Evolutionary conservation across 53 echinoderm and acorn worm genomes (phyloP), one percentile per base, ranked within the genome.

Genomic region (Paelopatides confundens): DNA sequence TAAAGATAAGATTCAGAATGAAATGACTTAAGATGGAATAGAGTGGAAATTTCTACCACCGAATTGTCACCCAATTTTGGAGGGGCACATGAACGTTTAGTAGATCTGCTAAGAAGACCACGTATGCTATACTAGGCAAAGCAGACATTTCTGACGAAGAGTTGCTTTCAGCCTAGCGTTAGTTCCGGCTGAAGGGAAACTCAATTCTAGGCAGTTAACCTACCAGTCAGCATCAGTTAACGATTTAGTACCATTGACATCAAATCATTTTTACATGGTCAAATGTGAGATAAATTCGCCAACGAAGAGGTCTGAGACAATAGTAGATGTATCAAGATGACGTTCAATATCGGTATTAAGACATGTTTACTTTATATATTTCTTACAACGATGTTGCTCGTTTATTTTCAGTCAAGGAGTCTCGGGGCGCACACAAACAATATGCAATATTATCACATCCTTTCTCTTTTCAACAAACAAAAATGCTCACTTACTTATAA

Each of bases 281-380:
- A 51, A 11, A 86, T 86, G 71, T 28, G 74, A 13, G 54, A 53
- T 40, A 48, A 70, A 43, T 86, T 86, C 71, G 86, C 86, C 28
- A 5, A 34, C 28, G 71, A 71, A 30, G 52, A 40, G 11, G 47
- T n/a, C n/a, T n/a, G n/a, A n/a, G n/a, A n/a, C n/a, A n/a, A n/a
- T n/a, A n/a, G n/a, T n/a, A n/a, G n/a, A n/a, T n/a, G n/a, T n/a
- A n/a, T n/a, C n/a, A n/a, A n/a, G n/a, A n/a, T n/a, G n/a, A n/a
- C n/a, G n/a, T n/a, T n/a, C n/a, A n/a, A n/a, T n/a, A n/a, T n/a
- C n/a, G n/a, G n/a, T n/a, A n/a, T n/a, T n/a, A n/a, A n/a, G n/a
- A n/a, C n/a, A n/a, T n/a, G n/a, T n/a, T n/a, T n/a, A n/a, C n/a
- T n/a, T n/a, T n/a, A n/a, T n/a, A n/a, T n/a, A n/a, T n/a, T n/a